These are phyloP conservation scores for Rana temporaria DNA, from an alignment of 2,113 vertebrate species.

Conservation along the genomic window DNA sequence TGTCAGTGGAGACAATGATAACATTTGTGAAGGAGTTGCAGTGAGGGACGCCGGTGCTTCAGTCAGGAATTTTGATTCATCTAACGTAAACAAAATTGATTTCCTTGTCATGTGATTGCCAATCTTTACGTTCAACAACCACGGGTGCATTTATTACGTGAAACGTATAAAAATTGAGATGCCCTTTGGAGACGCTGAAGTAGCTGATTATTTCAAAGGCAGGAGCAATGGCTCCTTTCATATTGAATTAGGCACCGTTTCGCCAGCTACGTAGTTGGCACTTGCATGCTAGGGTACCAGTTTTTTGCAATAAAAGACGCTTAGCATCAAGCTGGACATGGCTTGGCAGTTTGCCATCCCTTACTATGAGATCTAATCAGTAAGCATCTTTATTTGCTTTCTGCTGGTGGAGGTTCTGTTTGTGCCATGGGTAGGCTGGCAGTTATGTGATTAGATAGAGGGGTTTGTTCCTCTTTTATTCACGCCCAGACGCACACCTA, in stretches of 20 bases:
- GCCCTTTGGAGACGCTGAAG: slow-evolving; percentile 33
- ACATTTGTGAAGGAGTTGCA: slow-evolving; percentile 13
- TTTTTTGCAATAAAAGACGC: slow-evolving; percentile 75
- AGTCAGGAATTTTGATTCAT: slow-evolving; percentile 6
- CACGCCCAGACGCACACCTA: slow-evolving; percentile 26
- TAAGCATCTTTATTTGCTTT: slow-evolving; percentile 70
- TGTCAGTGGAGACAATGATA: slow-evolving; percentile 17
- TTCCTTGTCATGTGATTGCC: slow-evolving; percentile 4
- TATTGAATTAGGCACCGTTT: slow-evolving; percentile 51
- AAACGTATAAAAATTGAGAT: slow-evolving; percentile 19
- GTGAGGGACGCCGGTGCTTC: neutral
- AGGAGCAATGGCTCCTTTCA: slow-evolving; percentile 32
- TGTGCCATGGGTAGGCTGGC: slow-evolving; percentile 61
- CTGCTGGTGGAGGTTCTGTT: slow-evolving; percentile 69
- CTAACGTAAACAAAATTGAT: slow-evolving; percentile 40
- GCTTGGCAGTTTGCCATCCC: slow-evolving; percentile 78
- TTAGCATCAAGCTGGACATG: slow-evolving; percentile 77
- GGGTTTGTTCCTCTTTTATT: slow-evolving; percentile 15
- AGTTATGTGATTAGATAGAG: slow-evolving; percentile 48
- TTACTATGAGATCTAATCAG: slow-evolving; percentile 69
- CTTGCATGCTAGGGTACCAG: slow-evolving; percentile 66
- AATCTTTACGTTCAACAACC: neutral
- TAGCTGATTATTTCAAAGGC: slow-evolving; percentile 31
- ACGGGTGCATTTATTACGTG: slow-evolving; percentile 18
- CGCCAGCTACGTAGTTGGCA: slow-evolving; percentile 59